Evolutionary conservation across 37 sponge, comb jelly and placozoan species (phyloP).

Genomic region (Amphimedon queenslandica): DNA sequence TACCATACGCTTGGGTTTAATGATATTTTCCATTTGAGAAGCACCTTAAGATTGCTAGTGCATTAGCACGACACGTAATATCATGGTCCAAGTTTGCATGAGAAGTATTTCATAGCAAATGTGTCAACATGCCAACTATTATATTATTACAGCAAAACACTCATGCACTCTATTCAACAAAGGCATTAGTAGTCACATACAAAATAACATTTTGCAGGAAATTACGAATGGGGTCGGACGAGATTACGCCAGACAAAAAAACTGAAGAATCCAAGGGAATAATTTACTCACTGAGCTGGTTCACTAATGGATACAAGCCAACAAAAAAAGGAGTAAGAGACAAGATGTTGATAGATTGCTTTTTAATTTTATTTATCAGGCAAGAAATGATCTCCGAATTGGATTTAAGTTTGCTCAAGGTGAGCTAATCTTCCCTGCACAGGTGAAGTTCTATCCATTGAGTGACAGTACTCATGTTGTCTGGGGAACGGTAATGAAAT

Average conservation of each 20-base stretch:
- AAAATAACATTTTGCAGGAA: no score
- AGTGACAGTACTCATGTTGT: constrained; percentile 26
- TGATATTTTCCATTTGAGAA: background rate
- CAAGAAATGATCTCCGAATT: background rate
- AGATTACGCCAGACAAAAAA: constrained; percentile 20
- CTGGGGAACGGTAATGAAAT: constrained; percentile 51
- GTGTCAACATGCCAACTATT: no score
- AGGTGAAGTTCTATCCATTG: constrained; percentile 48
- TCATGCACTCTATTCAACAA: no score
- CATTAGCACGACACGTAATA: no score
- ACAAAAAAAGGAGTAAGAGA: constrained; percentile 22
- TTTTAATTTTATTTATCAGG: background rate
- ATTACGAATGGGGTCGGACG: constrained; percentile 45
- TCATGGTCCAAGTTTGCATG: no score
- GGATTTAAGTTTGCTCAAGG: background rate
- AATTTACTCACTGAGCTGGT: constrained; percentile 41
- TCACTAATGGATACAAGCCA: constrained; percentile 47
- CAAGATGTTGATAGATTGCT: background rate
- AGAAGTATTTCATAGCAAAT: no score
- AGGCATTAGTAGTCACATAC: no score
- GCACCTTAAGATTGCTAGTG: no score
- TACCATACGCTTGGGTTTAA: background rate
- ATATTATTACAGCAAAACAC: no score
- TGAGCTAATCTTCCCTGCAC: constrained; percentile 5
- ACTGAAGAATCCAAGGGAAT: background rate